Base-by-base conservation (phyloP, 2,113 vertebrate genomes). In the Mobula hypostoma region DNA sequence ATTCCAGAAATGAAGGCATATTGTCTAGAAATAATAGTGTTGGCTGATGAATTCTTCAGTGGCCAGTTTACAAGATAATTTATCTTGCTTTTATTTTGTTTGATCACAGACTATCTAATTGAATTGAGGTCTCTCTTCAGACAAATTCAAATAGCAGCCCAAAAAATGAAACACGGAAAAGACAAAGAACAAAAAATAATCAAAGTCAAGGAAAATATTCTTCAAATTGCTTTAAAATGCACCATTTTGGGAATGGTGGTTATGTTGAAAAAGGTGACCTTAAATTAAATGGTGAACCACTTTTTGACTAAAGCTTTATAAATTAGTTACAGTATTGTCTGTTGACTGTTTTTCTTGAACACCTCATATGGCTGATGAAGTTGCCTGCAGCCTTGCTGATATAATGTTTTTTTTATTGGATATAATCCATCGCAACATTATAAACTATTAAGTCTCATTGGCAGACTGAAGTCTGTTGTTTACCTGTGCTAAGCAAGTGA, bases 331-430 rank as follows among this genome's bases (percentile, higher is more conserved):
- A 36, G 36, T 36, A 48, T 76, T 68, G 68, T n/a, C 17, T 94
- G 48, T 94, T 70, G 70, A 94, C 21, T 40, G 48, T 24, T 82
- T 48, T 74, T 58, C 8, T 48, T 29, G 72, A 94, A 78, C 17
- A 15, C 9, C 29, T 94, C 94, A 58, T 2, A n/a, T 74, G n/a
- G 74, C 93, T 77, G 93, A 77, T 94, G 93, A 24, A 58, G 74
- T 76, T 94, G 93, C 93, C 93, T 94, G 74, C 40, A 76, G 94
- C 74, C 27, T 77, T 94, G 48, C 48, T 79, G 94, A 78, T 68
- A 32, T 36, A 27, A 78, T 78, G 72, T 29, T 94, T 91, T 94
- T 94, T 58, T 72, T 94, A 32, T 74, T 78, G 72, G 24, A 94
- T 29, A n/a, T 94, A 79, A 74, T 77, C 58, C 40, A 78, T 94